phyloP scores from a whole-genome alignment of 2,888 invertebrate genomes.

The Caenorhabditis wallacei region DNA sequence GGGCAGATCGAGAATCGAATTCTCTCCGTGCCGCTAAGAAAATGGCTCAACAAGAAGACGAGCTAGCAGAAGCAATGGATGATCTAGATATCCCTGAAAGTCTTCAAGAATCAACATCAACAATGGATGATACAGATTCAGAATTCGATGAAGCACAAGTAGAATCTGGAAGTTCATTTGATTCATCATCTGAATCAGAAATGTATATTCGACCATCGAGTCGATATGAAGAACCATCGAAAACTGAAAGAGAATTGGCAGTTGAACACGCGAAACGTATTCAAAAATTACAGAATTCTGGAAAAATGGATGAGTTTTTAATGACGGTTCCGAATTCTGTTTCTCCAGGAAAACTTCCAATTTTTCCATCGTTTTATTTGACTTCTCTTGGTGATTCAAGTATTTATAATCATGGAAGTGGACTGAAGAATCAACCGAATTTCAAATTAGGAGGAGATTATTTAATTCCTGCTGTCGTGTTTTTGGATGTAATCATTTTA shows the following conservation, averaged over 20 bases:
- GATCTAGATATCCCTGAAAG: conserved; percentile 31
- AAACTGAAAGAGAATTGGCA: conserved; percentile 20
- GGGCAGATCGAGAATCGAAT: conserved; percentile 69
- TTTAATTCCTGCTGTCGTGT: conserved; percentile 94
- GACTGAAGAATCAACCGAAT: conserved; percentile 88
- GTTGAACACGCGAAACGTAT: conserved; percentile 44
- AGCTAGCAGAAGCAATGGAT: conserved; percentile 15
- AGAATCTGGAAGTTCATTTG: background rate
- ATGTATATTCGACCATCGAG: conserved; percentile 31
- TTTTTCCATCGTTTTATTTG: conserved; percentile 93
- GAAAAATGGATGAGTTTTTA: conserved; percentile 86
- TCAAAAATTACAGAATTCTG: conserved; percentile 29
- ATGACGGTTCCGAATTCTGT: conserved; percentile 93
- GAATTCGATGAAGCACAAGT: conserved; percentile 26
- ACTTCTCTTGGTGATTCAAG: conserved; percentile 93
- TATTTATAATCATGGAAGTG: conserved; percentile 87
- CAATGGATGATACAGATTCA: background rate
- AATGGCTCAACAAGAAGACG: conserved; percentile 30
- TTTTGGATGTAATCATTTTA: conserved; percentile 64
- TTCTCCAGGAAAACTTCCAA: conserved; percentile 88
- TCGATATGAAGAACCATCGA: conserved; percentile 12
- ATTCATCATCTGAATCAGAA: conserved; percentile 9
- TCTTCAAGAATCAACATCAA: conserved; percentile 5
- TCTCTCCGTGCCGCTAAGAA: conserved; percentile 68
- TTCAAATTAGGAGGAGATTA: conserved; percentile 93